A percentile compares a stretch with the other conserved stretches of the same genome.
Conservation (phyloP, 2,797 vertebrate species). For the Hippoglossus hippoglossus region DNA sequence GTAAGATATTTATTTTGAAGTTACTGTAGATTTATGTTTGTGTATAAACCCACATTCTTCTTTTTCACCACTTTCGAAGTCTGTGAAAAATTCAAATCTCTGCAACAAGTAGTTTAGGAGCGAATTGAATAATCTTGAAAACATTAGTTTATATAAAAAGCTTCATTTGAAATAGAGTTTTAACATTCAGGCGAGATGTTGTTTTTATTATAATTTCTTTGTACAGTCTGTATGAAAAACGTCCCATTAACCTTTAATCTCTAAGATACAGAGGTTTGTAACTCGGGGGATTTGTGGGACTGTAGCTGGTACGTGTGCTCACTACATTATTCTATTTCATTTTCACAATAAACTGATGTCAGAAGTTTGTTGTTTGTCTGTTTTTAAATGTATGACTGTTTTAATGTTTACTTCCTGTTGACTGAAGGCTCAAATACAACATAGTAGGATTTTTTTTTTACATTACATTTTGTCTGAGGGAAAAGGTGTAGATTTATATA, state of each 20-base stretch:
- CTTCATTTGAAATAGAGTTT: conserved; percentile 41
- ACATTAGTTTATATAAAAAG: conserved; percentile 46
- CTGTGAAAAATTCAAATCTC: conserved; percentile 6
- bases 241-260: conserved; percentile 52
- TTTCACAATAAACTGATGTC: conserved; percentile 75
- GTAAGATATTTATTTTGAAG: neutral
- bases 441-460: no score
- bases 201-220: conserved; percentile 60
- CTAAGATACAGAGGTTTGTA: conserved; percentile 42
- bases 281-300: conserved; percentile 25
- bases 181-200: conserved; percentile 45
- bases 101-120: conserved; percentile 27
- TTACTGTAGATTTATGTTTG: conserved; percentile 11
- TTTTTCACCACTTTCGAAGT: conserved; percentile 37
- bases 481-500: no score
- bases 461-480: no score
- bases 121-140: conserved; percentile 10
- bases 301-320: conserved; percentile 69
- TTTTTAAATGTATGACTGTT: neutral
- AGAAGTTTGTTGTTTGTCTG: conserved; percentile 12
- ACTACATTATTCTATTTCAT: conserved; percentile 60
- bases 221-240: conserved; percentile 62
- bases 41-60: neutral
- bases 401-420: neutral
- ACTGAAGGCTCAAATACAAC: neutral